Percentiles rank a stretch among this genome's conserved stretches.
phyloP scores from a whole-genome alignment of 2,113 vertebrate species.

The Pterophyllum scalare region DNA sequence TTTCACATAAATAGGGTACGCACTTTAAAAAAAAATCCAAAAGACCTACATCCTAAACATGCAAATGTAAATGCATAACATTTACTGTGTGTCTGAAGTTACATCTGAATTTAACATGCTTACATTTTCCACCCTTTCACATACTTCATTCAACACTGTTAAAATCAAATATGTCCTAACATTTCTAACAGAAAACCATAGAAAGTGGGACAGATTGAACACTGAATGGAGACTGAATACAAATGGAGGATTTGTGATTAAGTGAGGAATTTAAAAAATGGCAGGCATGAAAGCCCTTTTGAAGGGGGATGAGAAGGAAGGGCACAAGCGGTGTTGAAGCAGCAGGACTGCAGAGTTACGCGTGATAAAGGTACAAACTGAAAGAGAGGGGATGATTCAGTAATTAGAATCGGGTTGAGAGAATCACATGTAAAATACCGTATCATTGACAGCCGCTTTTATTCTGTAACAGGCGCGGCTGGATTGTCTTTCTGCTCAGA shows the following conservation, averaged over 20 bases:
- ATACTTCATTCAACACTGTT: background rate
- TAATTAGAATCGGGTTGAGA: conserved; percentile 28
- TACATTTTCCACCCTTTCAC: background rate
- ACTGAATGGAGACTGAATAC: conserved; percentile 2
- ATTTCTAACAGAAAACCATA: background rate
- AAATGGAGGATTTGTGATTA: background rate
- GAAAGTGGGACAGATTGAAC: background rate
- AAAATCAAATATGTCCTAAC: background rate
- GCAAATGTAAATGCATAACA: conserved; percentile 12
- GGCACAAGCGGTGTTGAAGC: conserved; percentile 14
- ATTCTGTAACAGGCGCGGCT: conserved; percentile 88
- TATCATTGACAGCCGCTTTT: conserved; percentile 77
- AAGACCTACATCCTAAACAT: conserved; percentile 16
- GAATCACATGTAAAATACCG: conserved; percentile 78
- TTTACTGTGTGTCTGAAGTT: background rate
- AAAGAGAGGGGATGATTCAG: conserved; percentile 31
- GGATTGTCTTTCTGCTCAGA: conserved; percentile 95
- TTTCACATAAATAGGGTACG: background rate
- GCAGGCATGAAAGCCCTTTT: conserved; percentile 26
- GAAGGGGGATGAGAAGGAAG: background rate
- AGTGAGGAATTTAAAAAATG: conserved; percentile 3
- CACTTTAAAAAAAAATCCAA: background rate
- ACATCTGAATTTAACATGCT: background rate
- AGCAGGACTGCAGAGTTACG: conserved; percentile 37
- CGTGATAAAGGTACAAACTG: conserved; percentile 39